Percentiles rank a stretch among this genome's conserved stretches.
phyloP scores from a whole-genome alignment of 2,888 invertebrate genomes.

The Athrips mouffetella region DNA sequence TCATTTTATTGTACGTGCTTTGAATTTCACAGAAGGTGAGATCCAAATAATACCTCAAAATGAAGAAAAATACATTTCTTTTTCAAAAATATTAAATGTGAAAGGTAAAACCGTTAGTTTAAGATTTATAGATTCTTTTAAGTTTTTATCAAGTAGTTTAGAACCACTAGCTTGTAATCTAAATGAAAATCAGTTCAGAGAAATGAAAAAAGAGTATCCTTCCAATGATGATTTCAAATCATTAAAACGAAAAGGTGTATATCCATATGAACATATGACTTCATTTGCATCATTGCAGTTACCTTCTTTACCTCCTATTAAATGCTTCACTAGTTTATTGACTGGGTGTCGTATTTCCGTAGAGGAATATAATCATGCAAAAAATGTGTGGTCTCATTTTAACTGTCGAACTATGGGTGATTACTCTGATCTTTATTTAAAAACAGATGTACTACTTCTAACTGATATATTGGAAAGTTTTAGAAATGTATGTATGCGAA shows the following conservation, averaged over 20 bases:
- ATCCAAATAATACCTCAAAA: slow-evolving; percentile 30
- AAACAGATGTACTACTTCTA: slow-evolving; percentile 36
- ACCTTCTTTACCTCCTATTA: slow-evolving; percentile 21
- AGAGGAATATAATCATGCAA: slow-evolving; percentile 28
- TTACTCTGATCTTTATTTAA: slow-evolving; percentile 37
- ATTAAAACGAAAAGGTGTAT: slow-evolving; percentile 26
- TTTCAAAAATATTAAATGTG: slow-evolving; percentile 21
- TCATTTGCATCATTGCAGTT: slow-evolving; percentile 22
- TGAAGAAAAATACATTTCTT: slow-evolving; percentile 38
- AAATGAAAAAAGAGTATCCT: slow-evolving; percentile 14
- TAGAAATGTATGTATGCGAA: slow-evolving; percentile 29
- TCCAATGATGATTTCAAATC: slow-evolving; percentile 17
- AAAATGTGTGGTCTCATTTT: slow-evolving; percentile 33
- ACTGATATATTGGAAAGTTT: slow-evolving; percentile 43
- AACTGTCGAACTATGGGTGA: slow-evolving; percentile 29
- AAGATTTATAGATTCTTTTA: slow-evolving; percentile 22
- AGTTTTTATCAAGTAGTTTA: slow-evolving; percentile 16
- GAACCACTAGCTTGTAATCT: slow-evolving; percentile 18
- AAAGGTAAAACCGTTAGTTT: slow-evolving; percentile 4
- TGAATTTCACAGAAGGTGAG: slow-evolving; percentile 27
- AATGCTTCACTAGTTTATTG: slow-evolving; percentile 22
- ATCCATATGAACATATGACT: slow-evolving; percentile 29
- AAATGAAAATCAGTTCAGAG: slow-evolving; percentile 17
- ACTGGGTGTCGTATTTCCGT: slow-evolving; percentile 18
- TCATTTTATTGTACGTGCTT: slow-evolving; percentile 34